Conservation (phyloP, 2,797 vertebrate species). For the Epinephelus awoara region DNA sequence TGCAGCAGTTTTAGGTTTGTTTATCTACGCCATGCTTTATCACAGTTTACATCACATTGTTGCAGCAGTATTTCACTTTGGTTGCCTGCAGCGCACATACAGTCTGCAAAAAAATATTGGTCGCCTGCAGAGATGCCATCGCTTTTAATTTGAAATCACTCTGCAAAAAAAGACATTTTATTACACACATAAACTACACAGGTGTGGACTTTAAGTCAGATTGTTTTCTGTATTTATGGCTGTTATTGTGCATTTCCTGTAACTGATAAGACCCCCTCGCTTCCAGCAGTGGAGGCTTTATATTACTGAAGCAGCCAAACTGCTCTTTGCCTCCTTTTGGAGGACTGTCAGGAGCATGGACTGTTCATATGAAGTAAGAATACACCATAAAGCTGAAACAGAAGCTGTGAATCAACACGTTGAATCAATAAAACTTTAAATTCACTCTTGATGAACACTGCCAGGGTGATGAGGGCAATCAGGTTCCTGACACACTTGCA, state of each 20-base stretch:
- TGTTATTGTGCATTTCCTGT: conserved; percentile 14
- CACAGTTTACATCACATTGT: conserved; percentile 60
- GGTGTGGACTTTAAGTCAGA: conserved; percentile 14
- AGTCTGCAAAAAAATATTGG: conserved; percentile 24
- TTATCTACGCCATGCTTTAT: conserved; percentile 46
- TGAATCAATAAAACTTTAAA: conserved; percentile 12
- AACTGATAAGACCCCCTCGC: background rate
- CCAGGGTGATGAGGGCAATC: background rate
- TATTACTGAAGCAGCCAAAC: conserved; percentile 9
- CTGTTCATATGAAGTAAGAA: background rate
- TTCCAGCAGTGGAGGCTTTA: background rate
- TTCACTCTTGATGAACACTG: background rate
- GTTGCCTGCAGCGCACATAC: conserved; percentile 41
- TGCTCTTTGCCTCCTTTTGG: background rate
- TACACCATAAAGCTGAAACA: background rate
- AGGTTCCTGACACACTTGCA: conserved; percentile 30
- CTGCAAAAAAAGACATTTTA: conserved; percentile 16
- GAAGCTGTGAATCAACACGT: background rate
- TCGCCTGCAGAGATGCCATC: conserved; percentile 5
- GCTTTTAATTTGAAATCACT: conserved; percentile 45
- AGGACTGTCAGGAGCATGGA: background rate
- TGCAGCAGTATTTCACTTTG: conserved; percentile 52
- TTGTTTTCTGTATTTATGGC: conserved; percentile 57
- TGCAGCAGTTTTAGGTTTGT: conserved; percentile 50
- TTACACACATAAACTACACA: conserved; percentile 29